These are phyloP conservation scores for Melinopterus prodromus DNA, from an alignment of 2,888 invertebrate genomes.

Conservation along the genomic window DNA sequence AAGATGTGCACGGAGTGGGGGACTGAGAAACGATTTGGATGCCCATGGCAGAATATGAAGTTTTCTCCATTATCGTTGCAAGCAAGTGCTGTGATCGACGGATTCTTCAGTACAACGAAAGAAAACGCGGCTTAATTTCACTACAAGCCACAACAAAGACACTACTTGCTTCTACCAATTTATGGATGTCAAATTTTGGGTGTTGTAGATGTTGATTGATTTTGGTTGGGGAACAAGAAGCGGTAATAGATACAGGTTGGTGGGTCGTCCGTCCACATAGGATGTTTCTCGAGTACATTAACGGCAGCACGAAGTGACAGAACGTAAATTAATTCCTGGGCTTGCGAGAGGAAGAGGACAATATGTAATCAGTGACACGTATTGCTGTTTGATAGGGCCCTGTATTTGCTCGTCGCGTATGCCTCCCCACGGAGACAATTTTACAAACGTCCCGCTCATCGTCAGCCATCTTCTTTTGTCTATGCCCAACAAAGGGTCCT, in stretches of 20 bases:
- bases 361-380: conserved; percentile 34
- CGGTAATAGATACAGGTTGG: background rate
- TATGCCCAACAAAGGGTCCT: background rate
- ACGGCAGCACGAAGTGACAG: conserved; percentile 30
- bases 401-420: conserved; percentile 13
- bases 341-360: conserved; percentile 31
- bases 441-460: background rate
- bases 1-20: too few species aligned
- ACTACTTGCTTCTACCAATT: too few species aligned
- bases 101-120: too few species aligned
- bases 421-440: background rate
- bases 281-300: background rate
- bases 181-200: too few species aligned
- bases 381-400: conserved; percentile 29
- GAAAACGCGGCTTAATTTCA: too few species aligned
- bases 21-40: too few species aligned
- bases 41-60: too few species aligned
- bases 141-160: too few species aligned
- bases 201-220: too few species aligned
- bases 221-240: too few species aligned
- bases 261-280: background rate
- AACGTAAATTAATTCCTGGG: conserved; percentile 32
- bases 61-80: too few species aligned
- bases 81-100: too few species aligned
- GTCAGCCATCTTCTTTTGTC: background rate